A percentile compares a stretch with the other conserved stretches of the same genome.
These are phyloP conservation scores for Melipona quadrifasciata DNA, from an alignment of 1,140 invertebrate species.

Conservation along the genomic window DNA sequence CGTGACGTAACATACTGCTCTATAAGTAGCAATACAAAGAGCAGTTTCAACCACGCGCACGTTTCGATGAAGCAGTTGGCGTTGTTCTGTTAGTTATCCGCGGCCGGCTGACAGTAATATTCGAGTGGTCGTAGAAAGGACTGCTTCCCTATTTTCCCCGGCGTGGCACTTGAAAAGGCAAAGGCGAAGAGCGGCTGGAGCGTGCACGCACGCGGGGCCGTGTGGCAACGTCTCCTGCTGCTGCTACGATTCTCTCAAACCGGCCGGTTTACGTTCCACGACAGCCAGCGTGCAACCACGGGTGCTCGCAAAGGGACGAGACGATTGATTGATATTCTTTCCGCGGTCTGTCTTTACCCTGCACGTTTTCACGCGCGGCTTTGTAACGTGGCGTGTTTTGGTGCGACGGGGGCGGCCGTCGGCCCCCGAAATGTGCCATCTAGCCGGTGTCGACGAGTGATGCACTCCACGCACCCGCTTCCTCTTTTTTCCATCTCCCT, in stretches of 20 bases:
- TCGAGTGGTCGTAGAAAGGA: constrained; percentile 58
- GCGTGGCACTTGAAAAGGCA: constrained; percentile 62
- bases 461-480: constrained; percentile 58
- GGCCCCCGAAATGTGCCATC: constrained; percentile 26
- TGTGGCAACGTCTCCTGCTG: constrained; percentile 67
- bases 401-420: not conserved
- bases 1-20: too few species aligned
- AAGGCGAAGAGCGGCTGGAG: constrained; percentile 34
- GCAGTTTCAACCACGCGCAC: not conserved
- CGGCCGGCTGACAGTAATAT: constrained; percentile 58
- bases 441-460: constrained; percentile 60
- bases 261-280: constrained; percentile 53
- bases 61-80: not conserved
- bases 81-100: constrained; percentile 8
- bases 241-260: constrained; percentile 69
- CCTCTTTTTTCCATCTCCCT: constrained; percentile 19
- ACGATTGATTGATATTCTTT: constrained; percentile 71
- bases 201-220: constrained; percentile 47
- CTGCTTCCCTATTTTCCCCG: constrained; percentile 62
- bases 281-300: constrained; percentile 31
- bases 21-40: too few species aligned
- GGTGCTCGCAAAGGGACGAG: constrained; percentile 59
- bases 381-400: constrained; percentile 1
- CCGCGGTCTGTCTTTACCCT: constrained; percentile 52
- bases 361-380: constrained; percentile 42